These are phyloP conservation scores for Mus spicilegus DNA, from an alignment of 2,113 vertebrate species.

Conservation along the genomic window DNA sequence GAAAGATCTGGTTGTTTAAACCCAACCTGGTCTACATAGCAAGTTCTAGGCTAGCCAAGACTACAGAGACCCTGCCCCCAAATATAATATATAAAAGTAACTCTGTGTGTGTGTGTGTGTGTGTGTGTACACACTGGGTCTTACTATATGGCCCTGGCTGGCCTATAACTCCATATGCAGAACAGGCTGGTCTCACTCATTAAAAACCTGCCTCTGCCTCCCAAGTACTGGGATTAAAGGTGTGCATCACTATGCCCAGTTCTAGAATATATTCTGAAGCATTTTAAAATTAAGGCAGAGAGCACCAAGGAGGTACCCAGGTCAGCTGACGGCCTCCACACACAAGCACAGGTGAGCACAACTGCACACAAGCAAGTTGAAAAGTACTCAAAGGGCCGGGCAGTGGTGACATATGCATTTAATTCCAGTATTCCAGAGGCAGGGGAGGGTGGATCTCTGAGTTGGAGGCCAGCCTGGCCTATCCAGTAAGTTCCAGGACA, in stretches of 20 bases:
- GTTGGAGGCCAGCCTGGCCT: not conserved
- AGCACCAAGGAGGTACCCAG: no score
- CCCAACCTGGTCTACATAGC: not conserved
- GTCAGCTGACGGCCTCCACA: not conserved
- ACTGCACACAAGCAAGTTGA: not conserved
- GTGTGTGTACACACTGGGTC: not conserved
- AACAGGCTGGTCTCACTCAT: not conserved
- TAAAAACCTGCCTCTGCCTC: not conserved
- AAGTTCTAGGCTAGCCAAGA: not conserved
- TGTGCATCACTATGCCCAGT: not conserved
- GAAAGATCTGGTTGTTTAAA: not conserved
- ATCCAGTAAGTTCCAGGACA: not conserved
- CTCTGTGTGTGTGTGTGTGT: no score
- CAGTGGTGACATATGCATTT: not conserved
- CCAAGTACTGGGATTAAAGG: not conserved
- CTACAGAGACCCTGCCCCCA: not conserved
- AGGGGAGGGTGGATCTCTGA: not conserved
- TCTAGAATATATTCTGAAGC: not conserved
- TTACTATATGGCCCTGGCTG: not conserved
- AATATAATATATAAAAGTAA: not conserved
- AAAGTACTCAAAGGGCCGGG: not conserved
- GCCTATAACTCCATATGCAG: not conserved
- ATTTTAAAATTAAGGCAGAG: not conserved
- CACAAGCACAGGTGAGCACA: rapidly evolving
- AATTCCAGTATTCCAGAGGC: not conserved